Evolutionary conservation across 2,113 vertebrate genomes (phyloP).

Genomic region (Paramisgurnus dabryanus): DNA sequence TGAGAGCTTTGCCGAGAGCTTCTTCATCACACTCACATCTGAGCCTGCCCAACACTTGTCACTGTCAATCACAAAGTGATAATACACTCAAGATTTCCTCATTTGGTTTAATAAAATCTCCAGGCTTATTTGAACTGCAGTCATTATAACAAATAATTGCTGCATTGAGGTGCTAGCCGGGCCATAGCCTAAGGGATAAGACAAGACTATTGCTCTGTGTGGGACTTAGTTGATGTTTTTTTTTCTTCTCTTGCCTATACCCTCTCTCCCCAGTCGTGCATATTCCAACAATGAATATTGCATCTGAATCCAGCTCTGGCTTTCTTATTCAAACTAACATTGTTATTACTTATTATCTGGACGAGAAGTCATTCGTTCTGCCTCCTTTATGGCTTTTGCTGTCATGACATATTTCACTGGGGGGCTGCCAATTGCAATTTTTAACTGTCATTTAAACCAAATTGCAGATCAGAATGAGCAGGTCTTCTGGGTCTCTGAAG

Average conservation of each 20-base stretch:
- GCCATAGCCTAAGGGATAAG: constrained; percentile 93
- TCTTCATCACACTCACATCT: constrained; percentile 92
- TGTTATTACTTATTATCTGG: constrained; percentile 98
- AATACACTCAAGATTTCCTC: constrained; percentile 98
- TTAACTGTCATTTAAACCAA: constrained; percentile 93
- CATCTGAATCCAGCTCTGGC: constrained; percentile 91
- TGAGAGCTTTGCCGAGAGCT: constrained; percentile 91
- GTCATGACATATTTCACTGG: constrained; percentile 89
- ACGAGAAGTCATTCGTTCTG: constrained; percentile 94
- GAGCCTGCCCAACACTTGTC: constrained; percentile 91
- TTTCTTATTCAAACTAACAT: constrained; percentile 95
- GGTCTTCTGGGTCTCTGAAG: constrained; percentile 79
- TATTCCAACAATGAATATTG: constrained; percentile 98
- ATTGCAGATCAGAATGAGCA: constrained; percentile 84
- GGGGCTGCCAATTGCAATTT: constrained; percentile 87
- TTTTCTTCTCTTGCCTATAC: constrained; percentile 82
- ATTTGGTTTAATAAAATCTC: constrained; percentile 99
- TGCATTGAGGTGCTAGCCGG: constrained; percentile 90
- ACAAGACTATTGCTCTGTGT: constrained; percentile 91
- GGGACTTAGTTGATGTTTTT: constrained; percentile 79
- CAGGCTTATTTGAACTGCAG: constrained; percentile 96
- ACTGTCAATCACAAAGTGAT: constrained; percentile 99
- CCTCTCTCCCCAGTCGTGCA: constrained; percentile 89
- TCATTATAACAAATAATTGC: constrained; percentile 99
- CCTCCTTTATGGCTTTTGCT: constrained; percentile 86